phyloP scores from a whole-genome alignment of 2,888 invertebrate species.

The Synanthedon andrenaeformis region DNA sequence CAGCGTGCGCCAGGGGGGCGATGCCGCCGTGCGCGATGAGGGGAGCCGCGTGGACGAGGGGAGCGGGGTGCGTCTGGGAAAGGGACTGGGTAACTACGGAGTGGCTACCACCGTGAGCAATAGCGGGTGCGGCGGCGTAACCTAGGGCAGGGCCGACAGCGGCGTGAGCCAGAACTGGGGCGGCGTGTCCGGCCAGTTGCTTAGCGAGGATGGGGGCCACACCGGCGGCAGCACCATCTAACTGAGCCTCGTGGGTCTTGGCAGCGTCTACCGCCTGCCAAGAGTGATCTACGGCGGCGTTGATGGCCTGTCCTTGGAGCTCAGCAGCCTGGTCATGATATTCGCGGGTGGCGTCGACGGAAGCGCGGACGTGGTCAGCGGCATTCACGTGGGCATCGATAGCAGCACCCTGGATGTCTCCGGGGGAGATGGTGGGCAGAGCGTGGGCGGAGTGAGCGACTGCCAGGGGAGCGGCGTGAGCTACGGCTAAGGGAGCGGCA shows the following conservation, averaged over 20 bases:
- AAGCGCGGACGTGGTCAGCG: slow-evolving; percentile 56
- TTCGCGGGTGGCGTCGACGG: slow-evolving; percentile 26
- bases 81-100: slow-evolving; percentile 46
- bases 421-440: slow-evolving; percentile 56
- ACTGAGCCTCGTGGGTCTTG: slow-evolving; percentile 52
- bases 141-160: slow-evolving; percentile 13
- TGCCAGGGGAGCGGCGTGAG: slow-evolving; percentile 22
- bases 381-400: slow-evolving; percentile 63
- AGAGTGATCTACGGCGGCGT: slow-evolving; percentile 61
- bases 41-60: slow-evolving; percentile 30
- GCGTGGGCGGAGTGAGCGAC: slow-evolving; percentile 31
- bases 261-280: slow-evolving; percentile 61
- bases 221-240: slow-evolving; percentile 61
- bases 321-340: slow-evolving; percentile 39
- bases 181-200: slow-evolving; percentile 41
- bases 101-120: slow-evolving; percentile 21
- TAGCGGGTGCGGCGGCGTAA: slow-evolving; percentile 5
- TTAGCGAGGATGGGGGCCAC: slow-evolving; percentile 57
- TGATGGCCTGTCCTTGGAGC: slow-evolving; percentile 53
- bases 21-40: slow-evolving; percentile 17
- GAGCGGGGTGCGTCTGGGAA: slow-evolving; percentile 51
- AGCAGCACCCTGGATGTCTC: slow-evolving; percentile 53
- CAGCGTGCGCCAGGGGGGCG: slow-evolving; percentile 11
- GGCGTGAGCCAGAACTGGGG: slow-evolving; percentile 10
- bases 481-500: slow-evolving; percentile 19